These are phyloP conservation scores for Mesembrinibis cayennensis DNA, from an alignment of 2,113 vertebrate genomes.

Conservation along the genomic window DNA sequence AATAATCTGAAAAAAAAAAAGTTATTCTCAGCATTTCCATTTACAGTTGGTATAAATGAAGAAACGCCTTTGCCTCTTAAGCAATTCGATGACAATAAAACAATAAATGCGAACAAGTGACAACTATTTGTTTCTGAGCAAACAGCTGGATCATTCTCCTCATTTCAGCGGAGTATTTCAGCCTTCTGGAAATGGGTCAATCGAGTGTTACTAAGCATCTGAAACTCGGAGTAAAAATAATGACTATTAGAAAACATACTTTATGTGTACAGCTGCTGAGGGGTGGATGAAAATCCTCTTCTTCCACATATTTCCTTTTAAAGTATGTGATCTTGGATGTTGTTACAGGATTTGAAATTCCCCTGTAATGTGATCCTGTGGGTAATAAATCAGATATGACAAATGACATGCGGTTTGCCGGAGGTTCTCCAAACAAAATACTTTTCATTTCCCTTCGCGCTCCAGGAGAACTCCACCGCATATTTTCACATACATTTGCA, in stretches of 20 bases:
- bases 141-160: slow-evolving; percentile 46
- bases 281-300: slow-evolving; percentile 87
- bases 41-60: slow-evolving; percentile 31
- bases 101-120: slow-evolving; percentile 54
- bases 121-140: slow-evolving; percentile 6
- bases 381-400: slow-evolving; percentile 80
- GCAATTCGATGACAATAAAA: slow-evolving; percentile 53
- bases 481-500: not conserved
- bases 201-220: slow-evolving; percentile 46
- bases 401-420: slow-evolving; percentile 74
- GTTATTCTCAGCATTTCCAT: slow-evolving; percentile 15
- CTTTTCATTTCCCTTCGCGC: slow-evolving; percentile 54
- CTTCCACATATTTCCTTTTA: slow-evolving; percentile 96
- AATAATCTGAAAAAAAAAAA: not conserved
- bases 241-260: slow-evolving; percentile 79
- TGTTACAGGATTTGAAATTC: slow-evolving; percentile 85
- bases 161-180: slow-evolving; percentile 48
- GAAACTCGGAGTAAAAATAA: slow-evolving; percentile 67
- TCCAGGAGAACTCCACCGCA: slow-evolving; percentile 40
- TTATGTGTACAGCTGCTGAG: slow-evolving; percentile 90
- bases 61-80: slow-evolving; percentile 31
- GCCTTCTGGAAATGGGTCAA: slow-evolving; percentile 64
- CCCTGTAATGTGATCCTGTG: slow-evolving; percentile 86
- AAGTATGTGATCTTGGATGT: slow-evolving; percentile 92
- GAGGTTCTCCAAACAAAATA: slow-evolving; percentile 76